Conservation (phyloP, 2,113 vertebrate species). For the Charadrius vociferus region DNA sequence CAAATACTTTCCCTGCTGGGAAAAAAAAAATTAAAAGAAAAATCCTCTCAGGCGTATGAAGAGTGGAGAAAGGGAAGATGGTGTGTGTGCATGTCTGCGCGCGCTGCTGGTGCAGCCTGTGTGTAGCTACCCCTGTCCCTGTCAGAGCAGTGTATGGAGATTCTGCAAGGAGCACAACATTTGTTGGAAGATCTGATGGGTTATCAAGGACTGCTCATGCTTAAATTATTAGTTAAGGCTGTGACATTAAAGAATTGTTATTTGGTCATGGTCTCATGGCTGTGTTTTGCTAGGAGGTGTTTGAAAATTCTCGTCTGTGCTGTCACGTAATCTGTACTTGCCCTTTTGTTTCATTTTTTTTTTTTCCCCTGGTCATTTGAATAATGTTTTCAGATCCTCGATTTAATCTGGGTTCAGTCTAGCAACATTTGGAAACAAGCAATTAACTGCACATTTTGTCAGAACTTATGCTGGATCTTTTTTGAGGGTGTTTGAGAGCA, state of each 20-base stretch:
- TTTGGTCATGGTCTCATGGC: constrained; percentile 39
- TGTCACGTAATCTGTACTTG: constrained; percentile 58
- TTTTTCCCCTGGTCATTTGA: constrained; percentile 27
- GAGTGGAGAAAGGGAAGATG: background rate
- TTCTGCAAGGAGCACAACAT: background rate
- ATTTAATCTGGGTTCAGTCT: constrained; percentile 33
- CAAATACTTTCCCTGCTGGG: constrained; percentile 67
- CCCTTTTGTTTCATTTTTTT: constrained; percentile 50
- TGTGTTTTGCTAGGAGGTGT: constrained; percentile 50
- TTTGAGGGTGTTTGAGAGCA: background rate
- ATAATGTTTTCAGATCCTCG: constrained; percentile 30
- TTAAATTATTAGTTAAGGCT: constrained; percentile 58
- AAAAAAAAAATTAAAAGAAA: background rate
- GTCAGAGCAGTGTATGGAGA: background rate
- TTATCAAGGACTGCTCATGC: constrained; percentile 45
- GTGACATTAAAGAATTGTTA: constrained; percentile 41
- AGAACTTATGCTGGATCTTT: constrained; percentile 29
- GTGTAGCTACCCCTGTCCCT: background rate
- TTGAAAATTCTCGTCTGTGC: constrained; percentile 44
- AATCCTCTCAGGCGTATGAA: constrained; percentile 3
- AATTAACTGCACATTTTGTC: constrained; percentile 20
- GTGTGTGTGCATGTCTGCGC: background rate
- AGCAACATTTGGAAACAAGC: constrained; percentile 48
- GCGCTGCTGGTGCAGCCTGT: background rate
- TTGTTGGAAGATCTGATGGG: constrained; percentile 13